These are phyloP conservation scores for Macroramphosus scolopax DNA, from an alignment of 2,797 vertebrate species.

Conservation along the genomic window DNA sequence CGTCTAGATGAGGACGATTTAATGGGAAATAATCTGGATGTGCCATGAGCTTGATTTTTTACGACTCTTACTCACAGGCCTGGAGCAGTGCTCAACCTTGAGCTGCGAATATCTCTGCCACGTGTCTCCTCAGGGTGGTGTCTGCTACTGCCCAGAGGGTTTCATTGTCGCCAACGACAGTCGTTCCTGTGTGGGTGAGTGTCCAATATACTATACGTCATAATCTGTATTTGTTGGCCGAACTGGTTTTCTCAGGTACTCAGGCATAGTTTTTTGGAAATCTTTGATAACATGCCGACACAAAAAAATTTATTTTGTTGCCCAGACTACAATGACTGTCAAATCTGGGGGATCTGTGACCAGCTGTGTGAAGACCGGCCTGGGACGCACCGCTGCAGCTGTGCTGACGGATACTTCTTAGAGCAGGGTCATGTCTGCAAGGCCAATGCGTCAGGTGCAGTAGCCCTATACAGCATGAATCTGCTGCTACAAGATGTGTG, in stretches of 20 bases:
- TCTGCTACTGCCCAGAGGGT: slow-evolving; percentile 76
- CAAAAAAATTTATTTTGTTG: too few species aligned
- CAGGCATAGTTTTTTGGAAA: too few species aligned
- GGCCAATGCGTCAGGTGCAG: slow-evolving; percentile 73
- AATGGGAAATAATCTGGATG: too few species aligned
- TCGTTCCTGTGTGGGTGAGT: slow-evolving; percentile 76
- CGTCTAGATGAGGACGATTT: slow-evolving; percentile 3
- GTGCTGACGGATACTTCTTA: slow-evolving; percentile 72
- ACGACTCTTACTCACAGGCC: slow-evolving; percentile 48
- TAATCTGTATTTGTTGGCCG: too few species aligned
- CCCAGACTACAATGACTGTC: slow-evolving; percentile 77
- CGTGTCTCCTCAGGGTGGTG: slow-evolving; percentile 71
- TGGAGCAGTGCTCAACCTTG: slow-evolving; percentile 69
- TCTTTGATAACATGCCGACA: too few species aligned
- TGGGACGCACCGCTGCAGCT: slow-evolving; percentile 75
- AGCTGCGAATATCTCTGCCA: slow-evolving; percentile 78
- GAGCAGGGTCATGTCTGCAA: slow-evolving; percentile 74
- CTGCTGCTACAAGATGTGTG: too few species aligned
- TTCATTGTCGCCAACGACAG: slow-evolving; percentile 77
- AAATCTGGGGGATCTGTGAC: slow-evolving; percentile 81
- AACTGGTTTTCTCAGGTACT: too few species aligned
- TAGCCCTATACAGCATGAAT: too few species aligned
- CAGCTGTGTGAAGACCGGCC: slow-evolving; percentile 78
- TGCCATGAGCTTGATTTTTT: slow-evolving; percentile 1
- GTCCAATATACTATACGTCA: too few species aligned